These are phyloP conservation scores for Samia ricini DNA, from an alignment of 1,140 invertebrate species.

Conservation along the genomic window DNA sequence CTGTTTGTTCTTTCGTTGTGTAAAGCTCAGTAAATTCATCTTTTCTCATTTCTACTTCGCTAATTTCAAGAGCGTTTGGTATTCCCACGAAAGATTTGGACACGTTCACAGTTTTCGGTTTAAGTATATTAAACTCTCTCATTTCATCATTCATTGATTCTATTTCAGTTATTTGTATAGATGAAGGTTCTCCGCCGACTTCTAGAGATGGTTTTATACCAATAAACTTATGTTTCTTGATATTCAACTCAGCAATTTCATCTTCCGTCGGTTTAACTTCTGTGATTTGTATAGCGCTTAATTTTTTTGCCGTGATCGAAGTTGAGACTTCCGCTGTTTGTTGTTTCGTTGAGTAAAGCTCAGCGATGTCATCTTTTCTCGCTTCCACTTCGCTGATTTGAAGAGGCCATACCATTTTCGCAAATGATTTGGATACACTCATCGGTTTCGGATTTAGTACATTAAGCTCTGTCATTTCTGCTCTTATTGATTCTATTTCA, in stretches of 20 bases:
- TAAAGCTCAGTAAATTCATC: no score
- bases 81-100: background rate
- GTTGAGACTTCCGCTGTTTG: background rate
- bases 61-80: no score
- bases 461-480: no score
- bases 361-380: background rate
- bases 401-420: no score
- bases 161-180: slow-evolving; percentile 11
- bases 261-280: background rate
- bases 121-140: background rate
- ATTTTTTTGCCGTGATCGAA: background rate
- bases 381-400: no score
- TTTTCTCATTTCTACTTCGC: no score
- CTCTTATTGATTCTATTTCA: no score
- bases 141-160: no score
- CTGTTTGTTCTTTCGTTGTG: no score
- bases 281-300: background rate
- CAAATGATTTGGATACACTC: no score
- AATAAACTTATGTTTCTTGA: background rate
- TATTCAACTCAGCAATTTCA: background rate
- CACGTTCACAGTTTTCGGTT: background rate
- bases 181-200: background rate
- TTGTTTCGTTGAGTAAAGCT: background rate
- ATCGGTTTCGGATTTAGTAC: no score
- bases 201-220: no score